phyloP scores from a whole-genome alignment of 1,140 invertebrate genomes.

The Drosophila quadrilineata region DNA sequence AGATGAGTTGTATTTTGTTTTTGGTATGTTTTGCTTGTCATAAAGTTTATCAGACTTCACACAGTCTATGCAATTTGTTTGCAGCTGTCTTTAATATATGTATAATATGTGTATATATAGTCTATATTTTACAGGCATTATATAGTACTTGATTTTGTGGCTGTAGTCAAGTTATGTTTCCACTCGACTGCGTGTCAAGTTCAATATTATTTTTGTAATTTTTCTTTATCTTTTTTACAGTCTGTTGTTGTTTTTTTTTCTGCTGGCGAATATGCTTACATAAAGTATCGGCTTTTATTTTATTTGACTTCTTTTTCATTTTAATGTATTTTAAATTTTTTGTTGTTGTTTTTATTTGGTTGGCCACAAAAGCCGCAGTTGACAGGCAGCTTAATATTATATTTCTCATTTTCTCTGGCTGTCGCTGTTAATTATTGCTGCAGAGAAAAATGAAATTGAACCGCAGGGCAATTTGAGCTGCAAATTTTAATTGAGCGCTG shows the following conservation, averaged over 20 bases:
- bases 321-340: neutral
- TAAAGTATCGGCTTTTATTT: too few relatives aligned
- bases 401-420: slow-evolving; percentile 5
- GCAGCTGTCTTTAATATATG: too few relatives aligned
- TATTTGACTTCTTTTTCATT: neutral
- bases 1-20: neutral
- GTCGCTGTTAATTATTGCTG: slow-evolving; percentile 30
- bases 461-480: slow-evolving; percentile 37
- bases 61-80: slow-evolving; percentile 28
- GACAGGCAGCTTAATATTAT: too few relatives aligned
- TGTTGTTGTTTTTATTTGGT: neutral
- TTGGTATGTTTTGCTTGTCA: slow-evolving; percentile 33
- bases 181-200: slow-evolving; percentile 21
- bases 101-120: too few relatives aligned
- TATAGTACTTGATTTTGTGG: neutral
- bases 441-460: slow-evolving; percentile 11
- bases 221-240: too few relatives aligned
- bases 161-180: slow-evolving; percentile 15
- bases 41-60: slow-evolving; percentile 47
- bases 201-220: slow-evolving; percentile 25
- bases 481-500: slow-evolving; percentile 49
- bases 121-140: too few relatives aligned
- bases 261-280: too few relatives aligned
- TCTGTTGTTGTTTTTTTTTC: too few relatives aligned
- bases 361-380: slow-evolving; percentile 28